Percentiles rank a stretch among this genome's conserved stretches.
These are phyloP conservation scores for Planococcus citri DNA, from an alignment of 1,140 invertebrate species.

Conservation along the genomic window DNA sequence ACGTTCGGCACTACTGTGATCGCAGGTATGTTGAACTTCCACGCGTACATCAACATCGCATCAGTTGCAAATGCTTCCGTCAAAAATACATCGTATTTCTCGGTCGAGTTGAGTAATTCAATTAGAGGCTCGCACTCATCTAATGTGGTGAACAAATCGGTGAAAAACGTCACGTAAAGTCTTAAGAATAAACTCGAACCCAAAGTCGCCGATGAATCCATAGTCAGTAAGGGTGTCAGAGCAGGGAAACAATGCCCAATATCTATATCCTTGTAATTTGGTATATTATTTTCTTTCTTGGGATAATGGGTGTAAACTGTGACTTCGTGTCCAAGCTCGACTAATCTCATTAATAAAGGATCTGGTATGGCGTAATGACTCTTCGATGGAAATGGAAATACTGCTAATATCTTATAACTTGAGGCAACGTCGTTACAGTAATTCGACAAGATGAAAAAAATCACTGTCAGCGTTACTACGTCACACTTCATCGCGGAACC, in stretches of 20 bases:
- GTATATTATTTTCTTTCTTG: constrained; percentile 33
- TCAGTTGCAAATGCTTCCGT: constrained; percentile 30
- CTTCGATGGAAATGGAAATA: constrained; percentile 30
- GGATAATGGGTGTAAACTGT: constrained; percentile 35
- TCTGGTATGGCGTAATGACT: constrained; percentile 34
- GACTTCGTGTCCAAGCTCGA: constrained; percentile 31
- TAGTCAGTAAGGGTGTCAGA: neutral
- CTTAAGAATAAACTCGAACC: neutral
- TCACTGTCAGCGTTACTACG: neutral
- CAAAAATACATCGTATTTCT: constrained; percentile 32
- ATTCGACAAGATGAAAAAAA: neutral
- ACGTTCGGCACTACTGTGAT: constrained; percentile 42
- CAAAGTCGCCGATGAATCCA: neutral
- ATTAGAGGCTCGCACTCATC: neutral
- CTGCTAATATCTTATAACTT: constrained; percentile 28
- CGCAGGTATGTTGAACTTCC: constrained; percentile 36
- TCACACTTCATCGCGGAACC: too few species aligned
- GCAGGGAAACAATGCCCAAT: constrained; percentile 24
- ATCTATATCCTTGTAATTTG: constrained; percentile 40
- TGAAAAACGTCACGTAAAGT: neutral
- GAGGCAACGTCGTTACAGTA: neutral
- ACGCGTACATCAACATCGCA: constrained; percentile 28
- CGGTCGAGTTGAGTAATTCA: constrained; percentile 21
- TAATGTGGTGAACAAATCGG: constrained; percentile 2
- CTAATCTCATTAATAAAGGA: constrained; percentile 30